Percentiles rank a stretch among this genome's conserved stretches.
Evolutionary conservation across 2,113 vertebrate genomes (phyloP).

Genomic region (Solea solea): DNA sequence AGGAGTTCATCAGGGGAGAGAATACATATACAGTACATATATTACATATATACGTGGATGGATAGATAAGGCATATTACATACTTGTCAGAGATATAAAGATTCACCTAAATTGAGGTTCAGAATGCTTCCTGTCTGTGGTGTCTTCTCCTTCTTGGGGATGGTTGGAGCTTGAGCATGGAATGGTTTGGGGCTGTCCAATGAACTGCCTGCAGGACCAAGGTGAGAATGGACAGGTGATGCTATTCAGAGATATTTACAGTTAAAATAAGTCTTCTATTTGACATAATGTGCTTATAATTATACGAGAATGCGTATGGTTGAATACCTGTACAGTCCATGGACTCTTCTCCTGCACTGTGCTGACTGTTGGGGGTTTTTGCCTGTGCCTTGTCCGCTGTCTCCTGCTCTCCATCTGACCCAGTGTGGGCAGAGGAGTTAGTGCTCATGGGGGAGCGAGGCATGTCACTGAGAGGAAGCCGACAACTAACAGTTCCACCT

Average conservation of each 20-base stretch:
- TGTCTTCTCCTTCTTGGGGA: slow-evolving; percentile 87
- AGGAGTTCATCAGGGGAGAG: too few relatives aligned
- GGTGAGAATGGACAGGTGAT: slow-evolving; percentile 85
- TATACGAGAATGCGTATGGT: not conserved
- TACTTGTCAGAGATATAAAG: not conserved
- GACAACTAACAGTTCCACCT: slow-evolving; percentile 77
- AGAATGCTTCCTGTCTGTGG: slow-evolving; percentile 92
- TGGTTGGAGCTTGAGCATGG: slow-evolving; percentile 86
- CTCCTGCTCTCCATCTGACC: slow-evolving; percentile 95
- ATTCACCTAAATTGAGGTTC: slow-evolving; percentile 95
- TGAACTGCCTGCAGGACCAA: slow-evolving; percentile 85
- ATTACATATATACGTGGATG: too few relatives aligned
- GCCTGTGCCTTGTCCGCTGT: slow-evolving; percentile 83
- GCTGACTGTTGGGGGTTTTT: slow-evolving; percentile 88
- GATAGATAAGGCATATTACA: not conserved
- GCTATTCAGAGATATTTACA: slow-evolving; percentile 71
- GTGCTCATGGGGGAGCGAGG: slow-evolving; percentile 97
- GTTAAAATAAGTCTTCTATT: not conserved
- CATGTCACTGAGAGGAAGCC: slow-evolving; percentile 89
- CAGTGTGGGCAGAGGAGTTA: slow-evolving; percentile 94
- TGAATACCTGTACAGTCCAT: slow-evolving; percentile 89
- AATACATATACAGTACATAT: too few relatives aligned
- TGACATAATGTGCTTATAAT: not conserved
- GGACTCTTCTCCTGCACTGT: slow-evolving; percentile 92
- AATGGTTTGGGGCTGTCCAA: slow-evolving; percentile 91